Base-by-base conservation (phyloP, 2,888 invertebrate species). In the Pachymerium ferrugineum region DNA sequence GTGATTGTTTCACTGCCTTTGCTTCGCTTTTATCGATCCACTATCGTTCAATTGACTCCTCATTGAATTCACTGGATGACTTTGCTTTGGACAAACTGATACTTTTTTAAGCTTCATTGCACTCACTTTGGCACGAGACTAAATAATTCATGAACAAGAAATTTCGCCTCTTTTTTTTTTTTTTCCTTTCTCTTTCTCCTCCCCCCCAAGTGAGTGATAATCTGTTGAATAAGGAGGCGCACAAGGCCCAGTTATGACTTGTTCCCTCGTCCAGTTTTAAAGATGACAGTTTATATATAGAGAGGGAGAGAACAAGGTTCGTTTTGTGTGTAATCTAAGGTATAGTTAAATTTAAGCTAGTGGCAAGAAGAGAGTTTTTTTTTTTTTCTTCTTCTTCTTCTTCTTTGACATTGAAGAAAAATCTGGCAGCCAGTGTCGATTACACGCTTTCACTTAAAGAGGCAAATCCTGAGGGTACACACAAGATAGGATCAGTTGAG, bases 131-230 rank as follows among this genome's bases (percentile, higher is more conserved):
- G 6, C 47, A 47, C 47, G 47, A 8, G 19, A 1, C 1, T 47
- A 47, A 47, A 47, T 47, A 47, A 47, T 47, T 47, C 47, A 47
- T 47, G 47, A 47, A 47, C 47, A 16, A 47, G 47, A 47, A 47
- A 8, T 2, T 33, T 33, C 6, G 5, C 12, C 33, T 33, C 12
- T 33, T 12, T 33, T 12, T 33, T 33, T 33, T 33, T 33, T 8
- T 33, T 33, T 33, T 8, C 12, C 12, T 33, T 33, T 33, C 12
- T 33, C 6, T 33, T 42, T 42, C 16, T 42, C 5, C 16, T 42
- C 16, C 14, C 16, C 3, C 16, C 16, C 42, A n/a, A 16, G 42
- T 12, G 42, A 42, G 42, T 42, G 42, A 42, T n/a, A n/a, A 42
- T 42, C 42, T 42, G 42, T 42, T 42, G 42, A 42, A 42, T 42